A percentile compares a stretch with the other conserved stretches of the same genome.
Conservation (phyloP, 2,888 invertebrate genomes). For the Aporophyla nigra region DNA sequence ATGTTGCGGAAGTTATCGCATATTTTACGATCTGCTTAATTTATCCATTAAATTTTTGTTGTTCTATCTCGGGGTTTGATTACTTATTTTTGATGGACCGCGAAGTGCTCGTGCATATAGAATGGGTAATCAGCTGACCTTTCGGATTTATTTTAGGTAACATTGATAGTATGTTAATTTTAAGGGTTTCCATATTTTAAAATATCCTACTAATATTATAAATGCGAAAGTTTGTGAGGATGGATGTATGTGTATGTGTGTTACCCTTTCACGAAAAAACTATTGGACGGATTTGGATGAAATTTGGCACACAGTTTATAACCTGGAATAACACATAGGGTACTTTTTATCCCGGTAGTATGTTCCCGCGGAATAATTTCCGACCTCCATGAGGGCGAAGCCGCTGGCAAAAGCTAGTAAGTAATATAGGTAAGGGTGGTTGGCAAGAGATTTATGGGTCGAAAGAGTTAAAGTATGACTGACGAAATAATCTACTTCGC, state of each 20-base stretch:
- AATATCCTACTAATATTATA: too few relatives aligned
- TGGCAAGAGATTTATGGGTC: neutral
- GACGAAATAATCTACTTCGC: constrained; percentile 6
- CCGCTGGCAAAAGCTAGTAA: too few relatives aligned
- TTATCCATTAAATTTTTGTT: constrained; percentile 74
- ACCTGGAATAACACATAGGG: too few relatives aligned
- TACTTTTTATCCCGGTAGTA: too few relatives aligned
- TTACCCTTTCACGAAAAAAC: too few relatives aligned
- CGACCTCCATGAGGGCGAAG: too few relatives aligned
- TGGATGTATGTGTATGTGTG: too few relatives aligned
- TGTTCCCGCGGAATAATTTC: too few relatives aligned
- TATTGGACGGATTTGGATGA: too few relatives aligned
- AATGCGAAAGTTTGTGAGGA: too few relatives aligned
- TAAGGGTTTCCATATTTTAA: neutral
- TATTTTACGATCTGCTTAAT: constrained; percentile 82
- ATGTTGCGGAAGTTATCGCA: constrained; percentile 85
- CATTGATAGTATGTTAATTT: constrained; percentile 29
- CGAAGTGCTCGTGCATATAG: constrained; percentile 37
- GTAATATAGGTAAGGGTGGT: constrained; percentile 1
- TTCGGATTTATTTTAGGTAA: constrained; percentile 22
- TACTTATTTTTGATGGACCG: constrained; percentile 46
- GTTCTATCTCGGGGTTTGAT: constrained; percentile 50
- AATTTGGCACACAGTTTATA: too few relatives aligned
- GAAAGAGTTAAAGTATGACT: neutral
- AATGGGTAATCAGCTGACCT: constrained; percentile 39